Evolutionary conservation across 2,797 vertebrate species (phyloP).

Genomic region (Kryptopterus vitreolus): DNA sequence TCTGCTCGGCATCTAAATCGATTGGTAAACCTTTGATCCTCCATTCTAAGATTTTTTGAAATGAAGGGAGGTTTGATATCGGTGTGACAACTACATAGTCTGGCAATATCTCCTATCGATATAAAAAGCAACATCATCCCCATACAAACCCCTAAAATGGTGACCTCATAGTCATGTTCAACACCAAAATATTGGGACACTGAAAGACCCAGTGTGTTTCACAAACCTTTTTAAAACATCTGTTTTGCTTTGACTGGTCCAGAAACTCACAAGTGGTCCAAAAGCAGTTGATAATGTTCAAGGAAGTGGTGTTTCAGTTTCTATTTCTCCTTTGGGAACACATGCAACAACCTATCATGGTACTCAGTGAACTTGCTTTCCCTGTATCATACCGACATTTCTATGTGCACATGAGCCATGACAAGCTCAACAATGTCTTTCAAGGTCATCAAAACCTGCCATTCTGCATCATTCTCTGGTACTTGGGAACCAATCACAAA

Average conservation of each 20-base stretch:
- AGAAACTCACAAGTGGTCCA: slow-evolving; percentile 41
- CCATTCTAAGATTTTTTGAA: too few relatives aligned
- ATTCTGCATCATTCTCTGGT: slow-evolving; percentile 6
- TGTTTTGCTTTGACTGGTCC: slow-evolving; percentile 45
- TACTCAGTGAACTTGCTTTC: slow-evolving; percentile 40
- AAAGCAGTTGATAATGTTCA: slow-evolving; percentile 46
- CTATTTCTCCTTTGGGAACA: slow-evolving; percentile 33
- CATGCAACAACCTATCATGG: slow-evolving; percentile 26
- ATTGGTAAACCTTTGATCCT: too few relatives aligned
- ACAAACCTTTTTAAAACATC: slow-evolving; percentile 43
- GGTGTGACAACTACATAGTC: too few relatives aligned
- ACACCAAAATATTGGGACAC: slow-evolving; percentile 10
- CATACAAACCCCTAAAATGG: background rate
- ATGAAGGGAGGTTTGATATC: too few relatives aligned
- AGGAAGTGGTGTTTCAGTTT: slow-evolving; percentile 46
- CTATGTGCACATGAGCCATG: slow-evolving; percentile 35
- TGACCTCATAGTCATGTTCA: slow-evolving; percentile 39
- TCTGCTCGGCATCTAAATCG: too few relatives aligned
- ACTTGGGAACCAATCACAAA: slow-evolving; percentile 2
- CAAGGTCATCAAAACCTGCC: slow-evolving; percentile 34
- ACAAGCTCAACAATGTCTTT: slow-evolving; percentile 40
- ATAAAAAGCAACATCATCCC: too few relatives aligned
- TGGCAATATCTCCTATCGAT: too few relatives aligned
- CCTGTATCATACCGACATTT: slow-evolving; percentile 29
- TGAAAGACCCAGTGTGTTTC: slow-evolving; percentile 39